phyloP scores from a whole-genome alignment of 1,140 invertebrate species.

The Euura saliciscinereae region DNA sequence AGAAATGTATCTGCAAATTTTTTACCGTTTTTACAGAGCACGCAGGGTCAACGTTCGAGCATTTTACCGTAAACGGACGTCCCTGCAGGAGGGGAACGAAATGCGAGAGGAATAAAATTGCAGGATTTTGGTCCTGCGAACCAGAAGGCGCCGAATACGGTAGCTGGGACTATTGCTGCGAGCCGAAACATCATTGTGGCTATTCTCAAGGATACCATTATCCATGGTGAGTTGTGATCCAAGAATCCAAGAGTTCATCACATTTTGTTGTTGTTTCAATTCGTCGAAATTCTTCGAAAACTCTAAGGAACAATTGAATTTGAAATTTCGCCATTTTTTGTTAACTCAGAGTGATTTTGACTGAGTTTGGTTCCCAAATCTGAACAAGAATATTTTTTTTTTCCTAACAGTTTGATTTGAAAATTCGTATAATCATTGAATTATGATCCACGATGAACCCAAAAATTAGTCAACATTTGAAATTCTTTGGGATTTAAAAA shows the following conservation, averaged over 20 bases:
- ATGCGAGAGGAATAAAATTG: slow-evolving; percentile 73
- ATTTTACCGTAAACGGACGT: slow-evolving; percentile 78
- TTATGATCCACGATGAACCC: too few relatives aligned
- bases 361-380: too few relatives aligned
- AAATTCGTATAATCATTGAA: too few relatives aligned
- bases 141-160: slow-evolving; percentile 71
- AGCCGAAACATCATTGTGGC: slow-evolving; percentile 80
- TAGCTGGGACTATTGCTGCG: slow-evolving; percentile 82
- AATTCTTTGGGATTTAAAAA: too few relatives aligned
- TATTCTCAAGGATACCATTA: slow-evolving; percentile 78
- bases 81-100: slow-evolving; percentile 74
- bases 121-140: slow-evolving; percentile 80
- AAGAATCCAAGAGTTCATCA: slow-evolving; percentile 11
- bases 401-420: too few relatives aligned
- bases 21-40: background rate
- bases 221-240: slow-evolving; percentile 66
- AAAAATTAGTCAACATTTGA: too few relatives aligned
- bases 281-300: slow-evolving; percentile 8
- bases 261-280: background rate
- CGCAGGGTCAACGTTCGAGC: slow-evolving; percentile 63
- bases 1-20: too few relatives aligned
- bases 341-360: too few relatives aligned
- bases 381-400: too few relatives aligned
- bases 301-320: background rate
- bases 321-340: too few relatives aligned